Conservation (phyloP, 1,140 invertebrate species). For the Apis florea region DNA sequence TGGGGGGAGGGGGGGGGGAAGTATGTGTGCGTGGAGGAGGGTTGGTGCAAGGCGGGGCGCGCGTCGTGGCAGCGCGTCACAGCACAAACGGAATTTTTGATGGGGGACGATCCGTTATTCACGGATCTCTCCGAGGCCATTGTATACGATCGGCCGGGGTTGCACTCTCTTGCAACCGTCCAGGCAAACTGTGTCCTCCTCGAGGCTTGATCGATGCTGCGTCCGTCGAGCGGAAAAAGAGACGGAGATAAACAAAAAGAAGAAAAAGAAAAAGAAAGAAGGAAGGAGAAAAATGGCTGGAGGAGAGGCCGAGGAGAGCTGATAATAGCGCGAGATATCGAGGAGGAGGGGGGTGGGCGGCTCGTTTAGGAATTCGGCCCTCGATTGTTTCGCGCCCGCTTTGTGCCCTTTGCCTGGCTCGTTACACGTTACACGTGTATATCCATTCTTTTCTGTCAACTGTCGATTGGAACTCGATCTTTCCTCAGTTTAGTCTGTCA, state of each 20-base stretch:
- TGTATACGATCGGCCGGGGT: slow-evolving; percentile 64
- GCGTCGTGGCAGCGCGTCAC: slow-evolving; percentile 18
- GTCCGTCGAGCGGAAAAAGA: slow-evolving; percentile 25
- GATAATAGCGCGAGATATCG: slow-evolving; percentile 46
- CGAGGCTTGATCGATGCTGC: slow-evolving; percentile 59
- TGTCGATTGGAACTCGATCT: slow-evolving; percentile 35
- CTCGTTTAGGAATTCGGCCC: slow-evolving; percentile 42
- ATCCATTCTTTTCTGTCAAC: slow-evolving; percentile 14
- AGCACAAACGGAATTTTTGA: slow-evolving; percentile 76
- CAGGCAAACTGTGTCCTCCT: slow-evolving; percentile 57
- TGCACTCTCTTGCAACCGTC: slow-evolving; percentile 43
- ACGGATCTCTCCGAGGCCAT: slow-evolving; percentile 65
- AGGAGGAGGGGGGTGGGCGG: not conserved
- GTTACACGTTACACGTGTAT: not conserved
- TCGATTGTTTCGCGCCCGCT: slow-evolving; percentile 11
- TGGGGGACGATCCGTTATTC: slow-evolving; percentile 70
- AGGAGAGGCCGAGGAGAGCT: not conserved
- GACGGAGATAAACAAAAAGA: slow-evolving; percentile 10
- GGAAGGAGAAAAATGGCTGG: not conserved
- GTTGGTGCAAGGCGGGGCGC: not conserved
- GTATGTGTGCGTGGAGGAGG: slow-evolving; percentile 13
- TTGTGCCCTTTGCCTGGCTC: slow-evolving; percentile 21
- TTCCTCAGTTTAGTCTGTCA: slow-evolving; percentile 36
- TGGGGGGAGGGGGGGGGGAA: not conserved
- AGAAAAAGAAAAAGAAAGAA: not conserved